These are phyloP conservation scores for Picus viridis DNA, from an alignment of 2,797 vertebrate species.

Conservation along the genomic window DNA sequence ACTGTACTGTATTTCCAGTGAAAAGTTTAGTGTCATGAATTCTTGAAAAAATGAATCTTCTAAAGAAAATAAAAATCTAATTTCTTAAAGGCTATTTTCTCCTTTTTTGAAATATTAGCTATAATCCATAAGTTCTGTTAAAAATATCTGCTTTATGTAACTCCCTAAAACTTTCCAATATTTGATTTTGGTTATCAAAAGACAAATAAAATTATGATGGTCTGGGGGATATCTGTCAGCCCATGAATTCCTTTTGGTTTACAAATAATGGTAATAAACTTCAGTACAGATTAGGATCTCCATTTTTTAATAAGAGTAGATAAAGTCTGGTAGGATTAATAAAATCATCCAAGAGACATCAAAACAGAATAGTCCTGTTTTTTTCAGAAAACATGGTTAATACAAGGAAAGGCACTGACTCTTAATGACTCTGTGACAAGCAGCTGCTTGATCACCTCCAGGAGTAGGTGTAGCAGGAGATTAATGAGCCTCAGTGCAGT, in stretches of 20 bases:
- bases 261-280: not conserved
- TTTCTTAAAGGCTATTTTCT: not conserved
- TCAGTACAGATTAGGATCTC: not conserved
- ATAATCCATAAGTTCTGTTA: not conserved
- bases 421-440: not conserved
- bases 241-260: not conserved
- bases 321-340: not conserved
- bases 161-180: not conserved
- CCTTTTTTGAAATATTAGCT: not conserved
- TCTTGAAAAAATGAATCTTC: not conserved
- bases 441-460: not conserved
- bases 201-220: not conserved
- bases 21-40: not conserved
- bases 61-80: not conserved
- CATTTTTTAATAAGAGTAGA: not conserved
- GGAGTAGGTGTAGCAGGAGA: fast-evolving
- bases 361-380: not conserved
- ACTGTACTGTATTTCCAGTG: not conserved
- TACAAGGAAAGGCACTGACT: not conserved
- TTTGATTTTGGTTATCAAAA: not conserved
- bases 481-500: not conserved
- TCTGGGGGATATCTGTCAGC: not conserved
- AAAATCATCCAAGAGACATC: not conserved
- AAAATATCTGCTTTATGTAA: not conserved
- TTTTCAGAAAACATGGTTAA: not conserved